Percentiles rank a stretch among this genome's conserved stretches.
These are phyloP conservation scores for Conops quadrifasciatus DNA, from an alignment of 2,888 invertebrate genomes.

Conservation along the genomic window DNA sequence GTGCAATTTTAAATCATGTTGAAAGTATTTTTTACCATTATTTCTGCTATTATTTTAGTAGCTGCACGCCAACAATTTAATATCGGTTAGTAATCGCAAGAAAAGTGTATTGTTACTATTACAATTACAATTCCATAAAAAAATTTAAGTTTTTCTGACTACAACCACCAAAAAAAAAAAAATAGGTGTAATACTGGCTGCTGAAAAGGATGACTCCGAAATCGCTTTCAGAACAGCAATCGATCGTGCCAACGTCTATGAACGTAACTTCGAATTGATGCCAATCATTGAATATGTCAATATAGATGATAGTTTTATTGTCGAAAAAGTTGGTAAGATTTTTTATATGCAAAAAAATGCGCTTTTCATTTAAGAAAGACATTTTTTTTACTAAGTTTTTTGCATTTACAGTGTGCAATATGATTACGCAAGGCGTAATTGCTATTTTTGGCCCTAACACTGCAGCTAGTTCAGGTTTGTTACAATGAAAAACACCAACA, in stretches of 20 bases:
- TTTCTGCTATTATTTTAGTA: not conserved
- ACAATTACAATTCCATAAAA: not conserved
- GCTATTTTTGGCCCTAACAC: constrained; percentile 75
- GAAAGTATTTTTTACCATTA: constrained; percentile 10
- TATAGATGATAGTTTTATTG: constrained; percentile 60
- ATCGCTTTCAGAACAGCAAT: constrained; percentile 71
- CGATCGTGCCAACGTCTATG: constrained; percentile 65
- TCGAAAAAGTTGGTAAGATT: constrained; percentile 59
- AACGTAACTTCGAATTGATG: constrained; percentile 58
- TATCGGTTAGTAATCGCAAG: constrained; percentile 40
- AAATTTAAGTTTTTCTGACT: not conserved
- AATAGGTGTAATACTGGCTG: constrained; percentile 67
- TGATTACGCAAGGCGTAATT: constrained; percentile 73
- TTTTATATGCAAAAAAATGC: not conserved
- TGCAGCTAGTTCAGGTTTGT: constrained; percentile 66
- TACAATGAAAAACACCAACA: too few species aligned
- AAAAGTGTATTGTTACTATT: constrained; percentile 7
- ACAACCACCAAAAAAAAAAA: constrained; percentile 37
- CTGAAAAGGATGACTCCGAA: constrained; percentile 68
- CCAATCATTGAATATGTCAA: constrained; percentile 58
- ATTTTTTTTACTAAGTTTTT: constrained; percentile 3
- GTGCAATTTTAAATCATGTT: constrained; percentile 7
- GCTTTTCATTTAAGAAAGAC: not conserved
- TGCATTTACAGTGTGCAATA: constrained; percentile 71
- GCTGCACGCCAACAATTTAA: constrained; percentile 37